A percentile compares a stretch with the other conserved stretches of the same genome.
These are phyloP conservation scores for Drosophila hawaiiensis DNA, from an alignment of 2,888 invertebrate species.

Conservation along the genomic window DNA sequence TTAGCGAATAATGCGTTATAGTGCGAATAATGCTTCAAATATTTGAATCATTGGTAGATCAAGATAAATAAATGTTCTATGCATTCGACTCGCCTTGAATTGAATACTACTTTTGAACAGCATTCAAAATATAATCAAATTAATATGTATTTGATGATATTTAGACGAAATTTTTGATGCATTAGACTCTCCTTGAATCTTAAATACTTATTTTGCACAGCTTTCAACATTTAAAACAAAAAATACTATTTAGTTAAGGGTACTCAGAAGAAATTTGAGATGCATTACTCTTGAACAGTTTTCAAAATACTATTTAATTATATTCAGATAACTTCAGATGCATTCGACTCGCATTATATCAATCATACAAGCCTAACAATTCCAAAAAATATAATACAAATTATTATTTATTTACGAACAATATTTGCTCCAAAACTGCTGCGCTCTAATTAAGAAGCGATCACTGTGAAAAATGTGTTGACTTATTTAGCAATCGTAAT, in stretches of 20 bases:
- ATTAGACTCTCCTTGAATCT: not conserved
- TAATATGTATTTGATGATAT: not conserved
- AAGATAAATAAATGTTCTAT: not conserved
- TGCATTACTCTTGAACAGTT: not conserved
- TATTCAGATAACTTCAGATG: not conserved
- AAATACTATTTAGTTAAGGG: not conserved
- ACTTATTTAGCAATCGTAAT: not conserved
- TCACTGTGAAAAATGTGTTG: too few relatives aligned
- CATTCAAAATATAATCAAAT: not conserved
- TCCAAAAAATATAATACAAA: not conserved
- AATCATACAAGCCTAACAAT: not conserved
- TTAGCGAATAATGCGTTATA: too few relatives aligned
- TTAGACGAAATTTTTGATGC: accelerated
- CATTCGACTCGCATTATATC: not conserved
- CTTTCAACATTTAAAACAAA: not conserved
- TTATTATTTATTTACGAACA: not conserved
- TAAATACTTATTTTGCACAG: not conserved
- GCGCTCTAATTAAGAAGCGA: not conserved
- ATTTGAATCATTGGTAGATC: not conserved
- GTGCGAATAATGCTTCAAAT: not conserved
- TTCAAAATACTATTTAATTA: not conserved
- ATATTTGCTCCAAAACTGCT: not conserved
- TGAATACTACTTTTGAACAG: not conserved
- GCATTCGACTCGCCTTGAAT: not conserved
- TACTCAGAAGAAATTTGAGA: not conserved